A percentile compares a stretch with the other conserved stretches of the same genome.
phyloP scores from a whole-genome alignment of 2,113 vertebrate genomes.

The Hippocampus barbouri region DNA sequence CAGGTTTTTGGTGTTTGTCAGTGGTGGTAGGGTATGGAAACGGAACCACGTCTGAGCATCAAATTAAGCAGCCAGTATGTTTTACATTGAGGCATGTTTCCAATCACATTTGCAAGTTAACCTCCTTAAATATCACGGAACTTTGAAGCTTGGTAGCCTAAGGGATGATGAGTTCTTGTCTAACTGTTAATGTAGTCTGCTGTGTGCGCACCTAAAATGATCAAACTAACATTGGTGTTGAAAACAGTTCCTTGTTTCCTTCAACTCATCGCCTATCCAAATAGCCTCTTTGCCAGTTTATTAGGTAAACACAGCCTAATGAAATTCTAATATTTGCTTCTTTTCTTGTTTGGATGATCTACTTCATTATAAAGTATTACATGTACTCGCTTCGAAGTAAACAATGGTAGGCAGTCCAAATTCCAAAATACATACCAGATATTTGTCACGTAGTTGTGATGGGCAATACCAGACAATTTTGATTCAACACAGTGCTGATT shows the following conservation, averaged over 20 bases:
- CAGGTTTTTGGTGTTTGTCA: not conserved
- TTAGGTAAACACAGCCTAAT: not conserved
- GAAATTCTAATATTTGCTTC: not conserved
- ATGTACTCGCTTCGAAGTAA: too few relatives aligned
- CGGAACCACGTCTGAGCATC: not conserved
- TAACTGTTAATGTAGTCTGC: not conserved
- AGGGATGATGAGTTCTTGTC: not conserved
- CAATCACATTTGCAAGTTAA: not conserved
- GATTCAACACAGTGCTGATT: too few relatives aligned
- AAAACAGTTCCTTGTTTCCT: not conserved
- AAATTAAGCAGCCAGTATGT: not conserved
- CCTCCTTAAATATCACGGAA: not conserved
- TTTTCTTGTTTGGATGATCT: not conserved
- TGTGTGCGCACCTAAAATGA: too few relatives aligned
- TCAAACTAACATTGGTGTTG: not conserved
- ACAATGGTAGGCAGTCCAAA: too few relatives aligned
- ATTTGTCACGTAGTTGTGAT: too few relatives aligned
- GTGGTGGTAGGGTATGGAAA: not conserved
- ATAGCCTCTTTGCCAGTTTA: not conserved
- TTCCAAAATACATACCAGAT: too few relatives aligned
- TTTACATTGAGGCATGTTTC: not conserved
- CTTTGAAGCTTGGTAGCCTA: not conserved
- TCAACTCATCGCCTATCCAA: not conserved
- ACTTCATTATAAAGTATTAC: not conserved
- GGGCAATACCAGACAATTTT: too few relatives aligned